A percentile compares a stretch with the other conserved stretches of the same genome.
Conservation (phyloP, 2,888 invertebrate species). For the Lingula anatina region DNA sequence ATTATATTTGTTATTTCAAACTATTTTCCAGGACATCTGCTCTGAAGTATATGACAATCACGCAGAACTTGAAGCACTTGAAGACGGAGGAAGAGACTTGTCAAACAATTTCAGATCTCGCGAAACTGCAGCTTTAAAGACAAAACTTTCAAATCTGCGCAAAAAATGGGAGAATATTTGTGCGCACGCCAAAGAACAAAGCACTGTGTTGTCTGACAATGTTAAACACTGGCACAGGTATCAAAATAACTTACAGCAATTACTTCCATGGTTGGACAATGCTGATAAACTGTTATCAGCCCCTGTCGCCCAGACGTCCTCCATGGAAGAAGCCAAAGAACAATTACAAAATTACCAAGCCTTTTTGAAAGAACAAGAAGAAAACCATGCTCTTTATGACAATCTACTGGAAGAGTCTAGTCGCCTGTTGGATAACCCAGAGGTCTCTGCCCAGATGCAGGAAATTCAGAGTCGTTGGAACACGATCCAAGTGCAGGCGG, state of each 20-base stretch:
- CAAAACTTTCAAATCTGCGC: conserved; percentile 70
- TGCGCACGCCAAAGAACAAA: conserved; percentile 70
- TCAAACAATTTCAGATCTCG: conserved; percentile 55
- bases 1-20: too few relatives aligned
- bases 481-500: not conserved
- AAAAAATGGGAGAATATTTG: conserved; percentile 73
- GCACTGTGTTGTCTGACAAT: conserved; percentile 70
- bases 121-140: conserved; percentile 69
- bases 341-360: not conserved
- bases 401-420: conserved; percentile 41
- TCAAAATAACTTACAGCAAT: conserved; percentile 68
- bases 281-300: too few relatives aligned
- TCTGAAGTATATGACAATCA: conserved; percentile 72
- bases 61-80: conserved; percentile 66
- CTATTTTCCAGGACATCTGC: conserved; percentile 60
- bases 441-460: conserved; percentile 34
- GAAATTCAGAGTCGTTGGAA: conserved; percentile 36
- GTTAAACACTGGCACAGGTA: conserved; percentile 80
- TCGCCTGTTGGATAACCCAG: conserved; percentile 40
- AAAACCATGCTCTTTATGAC: conserved; percentile 53
- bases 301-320: too few relatives aligned
- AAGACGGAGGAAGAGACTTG: conserved; percentile 71
- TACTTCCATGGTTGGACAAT: conserved; percentile 84
- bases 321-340: too few relatives aligned
- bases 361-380: conserved; percentile 64